Percentiles rank a stretch among this genome's conserved stretches.
Conservation (phyloP, 2,113 vertebrate species). For the Atrichornis clamosus region DNA sequence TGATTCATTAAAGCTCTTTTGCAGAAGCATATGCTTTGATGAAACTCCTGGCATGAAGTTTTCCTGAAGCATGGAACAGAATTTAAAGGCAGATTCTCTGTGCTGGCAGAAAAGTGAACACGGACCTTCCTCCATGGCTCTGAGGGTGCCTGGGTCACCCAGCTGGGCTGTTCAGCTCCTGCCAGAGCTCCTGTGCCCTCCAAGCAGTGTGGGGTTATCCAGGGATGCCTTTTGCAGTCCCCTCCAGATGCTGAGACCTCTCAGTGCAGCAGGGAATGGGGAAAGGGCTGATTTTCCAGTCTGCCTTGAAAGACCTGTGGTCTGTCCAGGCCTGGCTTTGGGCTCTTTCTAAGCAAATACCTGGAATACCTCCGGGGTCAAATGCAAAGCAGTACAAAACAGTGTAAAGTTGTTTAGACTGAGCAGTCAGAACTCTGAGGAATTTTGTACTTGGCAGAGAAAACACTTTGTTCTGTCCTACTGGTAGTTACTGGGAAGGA, state of each 20-base stretch:
- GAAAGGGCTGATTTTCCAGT: neutral
- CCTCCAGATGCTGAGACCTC: neutral
- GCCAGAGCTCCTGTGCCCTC: neutral
- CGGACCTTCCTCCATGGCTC: rapidly evolving
- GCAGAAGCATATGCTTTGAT: conserved; percentile 12
- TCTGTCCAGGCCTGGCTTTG: too few relatives aligned
- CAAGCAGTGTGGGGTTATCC: rapidly evolving
- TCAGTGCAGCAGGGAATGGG: rapidly evolving
- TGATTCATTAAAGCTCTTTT: conserved; percentile 20
- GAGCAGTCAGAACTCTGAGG: neutral
- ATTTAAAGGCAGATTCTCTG: neutral
- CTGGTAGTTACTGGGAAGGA: neutral
- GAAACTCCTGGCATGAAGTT: conserved; percentile 2
- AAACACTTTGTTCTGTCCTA: neutral
- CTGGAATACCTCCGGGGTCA: neutral
- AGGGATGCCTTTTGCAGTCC: neutral
- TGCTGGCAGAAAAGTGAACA: neutral
- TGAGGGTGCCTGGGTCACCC: neutral
- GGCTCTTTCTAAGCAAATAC: neutral
- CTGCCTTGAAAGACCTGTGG: neutral
- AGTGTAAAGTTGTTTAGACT: neutral
- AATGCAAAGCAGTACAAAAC: neutral
- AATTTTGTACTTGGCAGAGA: neutral
- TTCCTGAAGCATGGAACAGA: neutral
- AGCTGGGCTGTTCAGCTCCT: neutral